These are phyloP conservation scores for Belonocnema kinseyi DNA, from an alignment of 1,140 invertebrate genomes.

Conservation along the genomic window DNA sequence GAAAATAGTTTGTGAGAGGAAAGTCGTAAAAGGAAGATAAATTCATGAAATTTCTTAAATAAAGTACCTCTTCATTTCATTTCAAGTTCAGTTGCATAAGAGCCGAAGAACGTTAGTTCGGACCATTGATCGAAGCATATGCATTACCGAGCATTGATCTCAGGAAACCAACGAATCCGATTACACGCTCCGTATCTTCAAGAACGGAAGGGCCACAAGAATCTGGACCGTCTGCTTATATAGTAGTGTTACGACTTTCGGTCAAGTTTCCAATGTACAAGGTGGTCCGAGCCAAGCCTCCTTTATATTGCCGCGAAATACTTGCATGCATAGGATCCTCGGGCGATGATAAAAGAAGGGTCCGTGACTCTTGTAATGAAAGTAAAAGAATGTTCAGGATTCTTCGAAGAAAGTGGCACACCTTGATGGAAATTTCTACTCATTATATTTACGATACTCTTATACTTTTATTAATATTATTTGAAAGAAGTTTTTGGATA, in stretches of 20 bases:
- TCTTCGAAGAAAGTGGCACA: slow-evolving; percentile 19
- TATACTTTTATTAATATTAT: neutral
- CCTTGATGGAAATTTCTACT: slow-evolving; percentile 15
- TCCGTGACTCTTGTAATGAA: neutral
- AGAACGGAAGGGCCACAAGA: slow-evolving; percentile 57
- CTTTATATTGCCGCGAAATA: slow-evolving; percentile 19
- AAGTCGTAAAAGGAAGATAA: slow-evolving; percentile 32
- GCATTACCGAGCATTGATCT: slow-evolving; percentile 58
- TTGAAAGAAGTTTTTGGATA: no score
- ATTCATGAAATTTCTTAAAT: slow-evolving; percentile 48
- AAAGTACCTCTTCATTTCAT: slow-evolving; percentile 46
- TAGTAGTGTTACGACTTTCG: slow-evolving; percentile 45
- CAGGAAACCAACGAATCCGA: slow-evolving; percentile 60
- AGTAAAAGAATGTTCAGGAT: slow-evolving; percentile 5
- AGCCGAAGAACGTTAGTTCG: slow-evolving; percentile 47
- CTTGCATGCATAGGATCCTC: neutral
- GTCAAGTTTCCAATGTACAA: slow-evolving; percentile 47
- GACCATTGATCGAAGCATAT: slow-evolving; percentile 59
- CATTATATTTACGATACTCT: neutral
- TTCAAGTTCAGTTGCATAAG: slow-evolving; percentile 47
- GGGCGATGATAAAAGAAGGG: neutral
- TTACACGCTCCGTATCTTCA: slow-evolving; percentile 62
- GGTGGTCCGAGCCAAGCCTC: neutral
- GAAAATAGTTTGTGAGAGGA: neutral
- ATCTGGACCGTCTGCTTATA: slow-evolving; percentile 60